Evolutionary conservation across 1,140 invertebrate species (phyloP).

Genomic region (Hyles euphorbiae): DNA sequence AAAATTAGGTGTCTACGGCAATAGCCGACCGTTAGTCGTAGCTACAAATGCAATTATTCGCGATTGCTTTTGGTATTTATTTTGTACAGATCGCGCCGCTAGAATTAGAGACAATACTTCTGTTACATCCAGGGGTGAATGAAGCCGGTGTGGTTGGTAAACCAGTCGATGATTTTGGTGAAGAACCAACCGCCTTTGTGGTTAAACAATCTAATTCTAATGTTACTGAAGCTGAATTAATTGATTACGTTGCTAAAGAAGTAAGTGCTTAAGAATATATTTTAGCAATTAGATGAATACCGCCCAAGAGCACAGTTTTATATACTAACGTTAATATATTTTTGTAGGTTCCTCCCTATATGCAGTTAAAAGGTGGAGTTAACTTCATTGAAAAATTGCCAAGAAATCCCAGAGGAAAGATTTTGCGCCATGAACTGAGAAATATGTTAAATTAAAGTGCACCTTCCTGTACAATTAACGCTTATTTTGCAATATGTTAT

Average conservation of each 20-base stretch:
- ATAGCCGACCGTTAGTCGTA: no score
- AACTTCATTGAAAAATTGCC: constrained; percentile 36
- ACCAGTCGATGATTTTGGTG: constrained; percentile 74
- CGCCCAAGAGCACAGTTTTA: constrained; percentile 7
- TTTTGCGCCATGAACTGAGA: constrained; percentile 10
- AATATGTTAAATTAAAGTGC: constrained; percentile 43
- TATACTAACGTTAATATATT: constrained; percentile 7
- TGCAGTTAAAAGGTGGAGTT: constrained; percentile 67
- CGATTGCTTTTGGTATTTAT: no score
- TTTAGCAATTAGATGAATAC: constrained; percentile 11
- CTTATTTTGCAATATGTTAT: no score
- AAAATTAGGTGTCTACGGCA: no score
- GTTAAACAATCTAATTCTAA: constrained; percentile 72
- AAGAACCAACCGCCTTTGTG: constrained; percentile 81
- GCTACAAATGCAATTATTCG: no score
- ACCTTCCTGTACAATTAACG: no score
- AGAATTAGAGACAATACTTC: constrained; percentile 82
- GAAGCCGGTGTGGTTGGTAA: constrained; percentile 85
- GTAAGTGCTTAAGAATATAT: constrained; percentile 18
- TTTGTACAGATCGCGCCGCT: constrained; percentile 78
- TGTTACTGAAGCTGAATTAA: constrained; percentile 74
- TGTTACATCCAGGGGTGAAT: constrained; percentile 76
- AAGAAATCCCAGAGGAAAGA: constrained; percentile 8
- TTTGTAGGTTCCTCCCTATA: constrained; percentile 41
- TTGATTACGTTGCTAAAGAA: constrained; percentile 70